Conservation (phyloP, 2,113 vertebrate species). For the Ameiurus melas region DNA sequence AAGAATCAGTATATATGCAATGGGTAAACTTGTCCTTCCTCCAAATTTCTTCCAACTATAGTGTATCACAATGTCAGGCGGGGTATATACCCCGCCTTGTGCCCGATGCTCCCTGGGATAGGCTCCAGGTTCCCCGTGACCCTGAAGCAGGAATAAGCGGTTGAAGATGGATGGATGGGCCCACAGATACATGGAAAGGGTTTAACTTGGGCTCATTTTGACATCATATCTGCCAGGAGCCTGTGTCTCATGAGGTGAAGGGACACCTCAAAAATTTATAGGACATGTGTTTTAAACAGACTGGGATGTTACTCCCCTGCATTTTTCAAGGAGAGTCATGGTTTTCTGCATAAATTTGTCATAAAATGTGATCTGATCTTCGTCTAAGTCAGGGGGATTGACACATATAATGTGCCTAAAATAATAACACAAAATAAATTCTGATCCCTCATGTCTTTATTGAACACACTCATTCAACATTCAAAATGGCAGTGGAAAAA, state of each 20-base stretch:
- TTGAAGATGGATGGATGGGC: no score
- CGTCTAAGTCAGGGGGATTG: no score
- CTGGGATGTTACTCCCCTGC: not conserved
- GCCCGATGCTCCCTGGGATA: no score
- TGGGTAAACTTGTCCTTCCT: not conserved
- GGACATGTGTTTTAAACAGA: conserved; percentile 35
- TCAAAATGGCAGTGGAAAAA: no score
- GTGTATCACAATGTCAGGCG: not conserved
- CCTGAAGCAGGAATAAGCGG: no score
- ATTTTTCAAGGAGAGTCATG: not conserved
- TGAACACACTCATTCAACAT: no score
- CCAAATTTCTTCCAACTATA: not conserved
- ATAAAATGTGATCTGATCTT: no score
- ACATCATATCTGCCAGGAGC: not conserved
- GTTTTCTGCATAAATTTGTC: no score
- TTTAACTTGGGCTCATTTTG: not conserved
- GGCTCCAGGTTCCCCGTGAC: no score
- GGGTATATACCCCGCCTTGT: not conserved
- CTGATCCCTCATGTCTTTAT: no score
- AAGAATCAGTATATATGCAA: not conserved
- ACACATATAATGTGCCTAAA: no score
- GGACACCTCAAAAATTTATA: conserved; percentile 27
- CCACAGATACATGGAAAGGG: not conserved
- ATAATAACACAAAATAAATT: no score
- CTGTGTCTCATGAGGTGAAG: conserved; percentile 37